Base-by-base conservation (phyloP, 2,113 vertebrate genomes). In the Seriola dumerili region DNA sequence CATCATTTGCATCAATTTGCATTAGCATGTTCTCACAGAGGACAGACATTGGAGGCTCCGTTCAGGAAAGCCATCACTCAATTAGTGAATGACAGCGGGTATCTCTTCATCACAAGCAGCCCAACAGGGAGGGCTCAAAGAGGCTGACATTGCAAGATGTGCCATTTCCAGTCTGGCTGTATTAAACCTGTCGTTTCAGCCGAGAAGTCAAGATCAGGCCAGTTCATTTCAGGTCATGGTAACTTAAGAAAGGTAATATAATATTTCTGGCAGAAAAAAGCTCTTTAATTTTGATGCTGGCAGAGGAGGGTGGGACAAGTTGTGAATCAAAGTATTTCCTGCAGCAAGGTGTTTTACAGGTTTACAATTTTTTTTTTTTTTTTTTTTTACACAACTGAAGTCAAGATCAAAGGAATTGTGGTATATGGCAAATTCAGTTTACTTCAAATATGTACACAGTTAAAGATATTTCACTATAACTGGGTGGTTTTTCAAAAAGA, bases 1-100 rank as follows among this genome's bases (percentile, higher is more conserved):
- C 66, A 29, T 64, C 19, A 86, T 94, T 91, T 90, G 76, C 89
- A 92, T 93, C 21, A 66, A 86, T 89, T 88, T 80, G 89, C 81
- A 90, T 92, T 76, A 79, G 58, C 36, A 70, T 89, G 80, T 82
- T 88, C 76, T 85, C 85, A 87, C 44, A 48, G 62, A 36, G 50
- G 55, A 36, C 12, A 1, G 10, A 79, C 34, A 63, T 72, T 36
- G 21, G 63, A 80, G 46, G 58, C 58, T 62, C 19, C 32, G 29
- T 50, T 59, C 78, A 88, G 72, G 52, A 40, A 84, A 80, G 65
- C 44, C 78, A 70, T 78, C 67, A 34, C 71, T 83, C 59, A 85
- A 83, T 87, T 85, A 87, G 48, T 3, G 38, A 61, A 85, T 38
- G 76, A 88, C 80, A 74, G 74, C 23, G 2, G 76, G 66, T 23